Evolutionary conservation across 2,797 vertebrate genomes (phyloP).

Genomic region (Fistularia commersonii): DNA sequence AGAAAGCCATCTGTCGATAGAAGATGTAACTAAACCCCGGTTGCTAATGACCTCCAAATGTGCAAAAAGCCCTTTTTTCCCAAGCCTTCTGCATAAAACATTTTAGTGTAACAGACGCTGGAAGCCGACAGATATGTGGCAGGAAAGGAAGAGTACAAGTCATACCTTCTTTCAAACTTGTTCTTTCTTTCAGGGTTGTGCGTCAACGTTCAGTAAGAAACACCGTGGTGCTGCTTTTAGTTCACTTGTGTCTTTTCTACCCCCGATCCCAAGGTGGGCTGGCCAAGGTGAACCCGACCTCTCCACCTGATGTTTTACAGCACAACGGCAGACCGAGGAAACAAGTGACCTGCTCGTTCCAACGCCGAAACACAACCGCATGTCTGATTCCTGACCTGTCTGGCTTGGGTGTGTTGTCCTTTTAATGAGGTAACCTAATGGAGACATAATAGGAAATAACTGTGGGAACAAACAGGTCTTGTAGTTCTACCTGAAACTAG

Average conservation of each 20-base stretch:
- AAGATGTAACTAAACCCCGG: conserved; percentile 35
- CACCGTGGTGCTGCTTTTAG: conserved; percentile 6
- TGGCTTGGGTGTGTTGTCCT: background rate
- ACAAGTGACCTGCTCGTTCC: no score
- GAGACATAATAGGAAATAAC: background rate
- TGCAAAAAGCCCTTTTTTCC: background rate
- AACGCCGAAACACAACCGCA: background rate
- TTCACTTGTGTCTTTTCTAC: conserved; percentile 15
- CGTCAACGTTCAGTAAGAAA: no score
- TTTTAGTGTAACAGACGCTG: no score
- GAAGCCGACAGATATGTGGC: no score
- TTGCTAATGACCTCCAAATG: conserved; percentile 30
- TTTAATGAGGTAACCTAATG: background rate
- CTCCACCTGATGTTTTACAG: conserved; percentile 1
- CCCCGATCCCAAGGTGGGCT: conserved; percentile 2
- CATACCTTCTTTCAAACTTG: no score
- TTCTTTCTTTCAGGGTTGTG: no score
- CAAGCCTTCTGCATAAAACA: no score
- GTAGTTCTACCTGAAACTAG: conserved; percentile 22
- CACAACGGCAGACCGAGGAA: background rate
- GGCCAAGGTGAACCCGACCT: conserved; percentile 34
- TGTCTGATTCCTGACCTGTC: background rate
- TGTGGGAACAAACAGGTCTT: conserved; percentile 16
- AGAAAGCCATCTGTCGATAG: conserved; percentile 44
- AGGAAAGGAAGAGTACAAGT: no score